Evolutionary conservation across 2,113 vertebrate genomes (phyloP), one percentile per base, ranked within the genome.

Genomic region (Meleagris gallopavo): DNA sequence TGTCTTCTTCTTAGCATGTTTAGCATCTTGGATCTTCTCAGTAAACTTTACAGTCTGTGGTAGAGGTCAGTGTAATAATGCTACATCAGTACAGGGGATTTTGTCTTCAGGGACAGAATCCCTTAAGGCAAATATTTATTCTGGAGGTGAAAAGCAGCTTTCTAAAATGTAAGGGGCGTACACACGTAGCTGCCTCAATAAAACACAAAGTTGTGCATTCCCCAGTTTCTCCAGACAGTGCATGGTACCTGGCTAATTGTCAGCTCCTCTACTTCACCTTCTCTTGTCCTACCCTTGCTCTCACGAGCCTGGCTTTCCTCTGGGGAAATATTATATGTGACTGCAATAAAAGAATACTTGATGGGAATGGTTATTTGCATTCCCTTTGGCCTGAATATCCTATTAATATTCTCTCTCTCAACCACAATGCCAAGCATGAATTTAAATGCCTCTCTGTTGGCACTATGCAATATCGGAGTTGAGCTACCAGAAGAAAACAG

Each of bases 351-450:
- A 34, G 55, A 84, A 65, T 50, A n/a, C 32, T 85, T 10, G 0
- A n/a, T 40, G 12, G 50, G 36, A 80, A 80, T 4, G 13, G 50
- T 70, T 77, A 61, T 93, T 96, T 96, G 55, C 84, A 85, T 93
- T 95, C 55, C 50, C 50, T 82, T 89, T 89, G 82, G 57, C 82
- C 66, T 85, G 43, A 21, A 14, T 73, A 73, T 29, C 18, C 38
- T 69, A 58, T 96, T 91, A 89, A 89, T 80, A 96, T 73, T 96
- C 79, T 73, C 43, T 24, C 54, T 61, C 22, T 62, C 9, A 2
- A 80, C n/a, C 25, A 55, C 30, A 24, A n/a, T 29, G 29, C 41
- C 55, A 73, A 41, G 34, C 48, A 77, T 77, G 65, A 91, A 92
- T 94, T 76, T 70, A 55, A 89, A 94, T 71, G 19, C 4, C 11